Evolutionary conservation across 2,888 invertebrate genomes (phyloP).

Genomic region (Lordiphosa fenestrarum): DNA sequence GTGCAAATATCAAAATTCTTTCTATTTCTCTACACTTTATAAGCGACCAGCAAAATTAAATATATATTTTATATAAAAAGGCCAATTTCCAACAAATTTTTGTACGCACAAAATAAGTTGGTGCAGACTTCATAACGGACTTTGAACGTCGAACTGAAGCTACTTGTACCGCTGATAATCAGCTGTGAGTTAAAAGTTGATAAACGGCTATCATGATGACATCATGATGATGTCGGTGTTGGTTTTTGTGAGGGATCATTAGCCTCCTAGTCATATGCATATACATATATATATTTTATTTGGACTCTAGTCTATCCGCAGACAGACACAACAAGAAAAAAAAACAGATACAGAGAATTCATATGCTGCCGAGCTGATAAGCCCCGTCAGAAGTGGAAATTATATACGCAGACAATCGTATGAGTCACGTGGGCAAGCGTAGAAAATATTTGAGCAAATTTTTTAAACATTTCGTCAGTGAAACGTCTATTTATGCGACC

Average conservation of each 20-base stretch:
- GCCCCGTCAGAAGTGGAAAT: slow-evolving; percentile 7
- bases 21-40: too few species aligned
- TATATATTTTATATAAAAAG: too few species aligned
- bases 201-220: slow-evolving; percentile 27
- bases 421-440: slow-evolving; percentile 31
- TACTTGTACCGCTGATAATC: slow-evolving; percentile 10
- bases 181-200: slow-evolving; percentile 14
- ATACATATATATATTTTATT: not conserved
- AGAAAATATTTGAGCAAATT: slow-evolving; percentile 1
- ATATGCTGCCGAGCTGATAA: slow-evolving; percentile 21
- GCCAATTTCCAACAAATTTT: too few species aligned
- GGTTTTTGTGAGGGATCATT: slow-evolving; percentile 26
- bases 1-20: too few species aligned
- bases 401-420: not conserved
- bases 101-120: too few species aligned
- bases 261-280: slow-evolving; percentile 1
- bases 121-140: slow-evolving; percentile 7
- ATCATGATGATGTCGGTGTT: slow-evolving; percentile 18
- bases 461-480: slow-evolving; percentile 10
- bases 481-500: slow-evolving; percentile 18
- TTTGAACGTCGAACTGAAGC: not conserved
- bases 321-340: not conserved
- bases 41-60: too few species aligned
- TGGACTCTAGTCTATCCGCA: not conserved
- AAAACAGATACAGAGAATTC: slow-evolving; percentile 1